Evolutionary conservation across 2,113 vertebrate species (phyloP).

Genomic region (Calypte anna): DNA sequence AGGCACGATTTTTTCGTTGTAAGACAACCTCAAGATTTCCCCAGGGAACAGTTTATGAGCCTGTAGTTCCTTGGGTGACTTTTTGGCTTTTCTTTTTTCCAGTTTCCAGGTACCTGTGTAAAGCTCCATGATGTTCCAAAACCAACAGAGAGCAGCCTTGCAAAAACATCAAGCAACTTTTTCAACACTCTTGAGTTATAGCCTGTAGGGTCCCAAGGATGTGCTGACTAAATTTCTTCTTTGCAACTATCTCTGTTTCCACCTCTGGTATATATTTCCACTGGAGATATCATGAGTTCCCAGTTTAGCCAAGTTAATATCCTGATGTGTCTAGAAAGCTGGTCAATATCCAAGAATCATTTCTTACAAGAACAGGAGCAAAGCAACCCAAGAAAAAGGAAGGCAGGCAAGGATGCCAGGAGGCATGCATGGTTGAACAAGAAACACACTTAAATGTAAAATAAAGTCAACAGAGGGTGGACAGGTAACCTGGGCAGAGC

Average conservation of each 20-base stretch:
- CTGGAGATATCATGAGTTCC: not conserved
- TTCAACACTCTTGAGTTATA: constrained; percentile 44
- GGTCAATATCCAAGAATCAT: no score
- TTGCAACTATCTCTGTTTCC: not conserved
- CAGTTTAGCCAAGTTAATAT: not conserved
- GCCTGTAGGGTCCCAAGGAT: constrained; percentile 34
- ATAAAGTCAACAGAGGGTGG: no score
- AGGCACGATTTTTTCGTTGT: not conserved
- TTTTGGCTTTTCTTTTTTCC: not conserved
- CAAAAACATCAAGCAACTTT: constrained; percentile 54
- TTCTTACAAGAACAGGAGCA: no score
- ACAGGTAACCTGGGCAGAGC: no score
- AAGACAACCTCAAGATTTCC: not conserved
- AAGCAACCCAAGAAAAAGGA: no score
- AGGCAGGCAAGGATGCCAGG: no score
- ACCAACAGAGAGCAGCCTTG: not conserved
- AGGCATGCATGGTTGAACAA: no score
- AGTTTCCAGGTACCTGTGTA: constrained; percentile 26
- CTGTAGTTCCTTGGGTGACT: not conserved
- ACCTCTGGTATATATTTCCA: not conserved
- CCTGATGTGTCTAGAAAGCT: not conserved
- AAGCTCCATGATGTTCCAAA: constrained; percentile 41
- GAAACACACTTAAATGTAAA: no score
- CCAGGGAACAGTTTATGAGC: not conserved
- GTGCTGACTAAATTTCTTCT: constrained; percentile 23